A percentile compares a stretch with the other conserved stretches of the same genome.
These are phyloP conservation scores for Takifugu flavidus DNA, from an alignment of 2,113 vertebrate species.

Conservation along the genomic window DNA sequence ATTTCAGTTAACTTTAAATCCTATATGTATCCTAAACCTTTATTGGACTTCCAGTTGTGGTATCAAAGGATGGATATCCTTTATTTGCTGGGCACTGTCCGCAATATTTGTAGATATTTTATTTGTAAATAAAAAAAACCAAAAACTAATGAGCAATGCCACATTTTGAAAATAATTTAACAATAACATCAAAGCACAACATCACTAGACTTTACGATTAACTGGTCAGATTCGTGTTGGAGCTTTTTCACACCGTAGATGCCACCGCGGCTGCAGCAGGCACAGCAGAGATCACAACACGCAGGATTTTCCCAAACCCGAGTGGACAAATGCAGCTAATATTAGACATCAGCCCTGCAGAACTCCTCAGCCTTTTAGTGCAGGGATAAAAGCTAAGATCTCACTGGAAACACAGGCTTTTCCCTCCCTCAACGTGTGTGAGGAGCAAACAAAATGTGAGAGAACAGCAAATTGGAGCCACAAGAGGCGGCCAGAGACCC, in stretches of 20 bases:
- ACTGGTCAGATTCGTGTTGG: conserved; percentile 22
- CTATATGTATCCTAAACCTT: no score
- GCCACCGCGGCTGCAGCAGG: conserved; percentile 36
- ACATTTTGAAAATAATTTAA: background rate
- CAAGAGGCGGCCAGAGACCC: no score
- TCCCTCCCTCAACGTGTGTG: background rate
- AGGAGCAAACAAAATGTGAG: background rate
- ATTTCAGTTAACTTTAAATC: no score
- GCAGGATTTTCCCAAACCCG: conserved; percentile 59
- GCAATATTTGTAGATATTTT: no score
- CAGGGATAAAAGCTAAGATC: background rate
- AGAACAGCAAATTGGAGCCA: background rate
- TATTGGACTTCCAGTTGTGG: no score
- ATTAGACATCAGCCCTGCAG: conserved; percentile 34
- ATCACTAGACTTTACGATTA: background rate
- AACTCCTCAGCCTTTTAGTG: background rate
- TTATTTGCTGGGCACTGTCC: no score
- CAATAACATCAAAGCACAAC: conserved; percentile 12
- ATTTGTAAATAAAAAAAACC: no score
- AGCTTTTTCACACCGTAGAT: conserved; percentile 16
- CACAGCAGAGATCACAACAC: conserved; percentile 42
- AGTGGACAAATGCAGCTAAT: conserved; percentile 39
- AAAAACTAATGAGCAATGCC: no score
- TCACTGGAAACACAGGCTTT: background rate
- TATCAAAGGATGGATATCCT: no score